A percentile compares a stretch with the other conserved stretches of the same genome.
These are phyloP conservation scores for Neuroterus valhalla DNA, from an alignment of 1,140 invertebrate species.

Conservation along the genomic window DNA sequence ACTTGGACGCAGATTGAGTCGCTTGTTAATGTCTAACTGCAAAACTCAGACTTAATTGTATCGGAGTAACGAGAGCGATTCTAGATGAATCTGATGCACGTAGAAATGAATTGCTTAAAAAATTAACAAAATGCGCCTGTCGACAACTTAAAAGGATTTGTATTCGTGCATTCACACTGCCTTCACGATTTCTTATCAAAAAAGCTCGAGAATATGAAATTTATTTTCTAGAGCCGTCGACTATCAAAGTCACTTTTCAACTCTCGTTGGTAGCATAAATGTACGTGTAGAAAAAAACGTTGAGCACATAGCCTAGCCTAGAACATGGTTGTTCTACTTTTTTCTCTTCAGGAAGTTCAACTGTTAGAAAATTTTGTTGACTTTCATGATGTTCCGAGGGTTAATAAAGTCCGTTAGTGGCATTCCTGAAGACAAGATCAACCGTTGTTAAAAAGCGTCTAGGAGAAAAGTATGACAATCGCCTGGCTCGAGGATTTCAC, in stretches of 20 bases:
- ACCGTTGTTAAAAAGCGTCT: conserved; percentile 5
- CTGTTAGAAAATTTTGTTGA: too few species aligned
- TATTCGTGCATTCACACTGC: conserved; percentile 20
- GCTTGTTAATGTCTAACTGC: neutral
- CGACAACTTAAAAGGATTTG: neutral
- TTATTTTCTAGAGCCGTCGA: conserved; percentile 5
- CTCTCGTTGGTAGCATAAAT: neutral
- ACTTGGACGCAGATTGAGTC: conserved; percentile 44
- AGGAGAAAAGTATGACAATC: conserved; percentile 29
- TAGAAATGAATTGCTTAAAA: conserved; percentile 4
- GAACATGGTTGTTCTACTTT: too few species aligned
- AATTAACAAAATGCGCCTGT: conserved; percentile 3
- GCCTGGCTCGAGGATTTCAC: conserved; percentile 45
- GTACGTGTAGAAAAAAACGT: conserved; percentile 8
- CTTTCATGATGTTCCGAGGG: neutral
- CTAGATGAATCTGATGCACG: neutral
- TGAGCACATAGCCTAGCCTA: neutral
- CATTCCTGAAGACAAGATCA: neutral
- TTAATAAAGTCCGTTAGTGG: neutral
- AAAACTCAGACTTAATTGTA: neutral
- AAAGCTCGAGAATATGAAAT: neutral
- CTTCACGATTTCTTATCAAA: neutral
- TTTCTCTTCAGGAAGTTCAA: too few species aligned
- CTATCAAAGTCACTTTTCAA: conserved; percentile 11
- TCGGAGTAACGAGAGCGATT: neutral